A percentile compares a stretch with the other conserved stretches of the same genome.
These are phyloP conservation scores for Lasius platythorax DNA, from an alignment of 2,888 invertebrate species.

Conservation along the genomic window DNA sequence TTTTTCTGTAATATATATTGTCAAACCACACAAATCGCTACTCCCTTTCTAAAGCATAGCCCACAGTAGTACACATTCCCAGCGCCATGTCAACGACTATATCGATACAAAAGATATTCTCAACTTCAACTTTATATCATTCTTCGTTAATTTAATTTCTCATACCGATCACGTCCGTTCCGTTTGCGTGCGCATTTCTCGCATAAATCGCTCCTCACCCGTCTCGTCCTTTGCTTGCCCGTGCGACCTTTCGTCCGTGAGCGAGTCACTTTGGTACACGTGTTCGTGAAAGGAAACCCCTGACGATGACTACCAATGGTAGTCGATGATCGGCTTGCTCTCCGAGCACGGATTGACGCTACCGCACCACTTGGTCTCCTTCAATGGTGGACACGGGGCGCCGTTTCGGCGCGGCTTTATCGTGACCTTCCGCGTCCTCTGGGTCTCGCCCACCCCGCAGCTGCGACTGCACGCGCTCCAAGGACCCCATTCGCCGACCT, in stretches of 20 bases:
- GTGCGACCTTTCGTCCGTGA: conserved; percentile 36
- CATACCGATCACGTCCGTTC: conserved; percentile 6
- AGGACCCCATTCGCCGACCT: conserved; percentile 94
- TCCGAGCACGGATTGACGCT: conserved; percentile 90
- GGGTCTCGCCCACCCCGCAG: conserved; percentile 96
- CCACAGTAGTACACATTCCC: neutral
- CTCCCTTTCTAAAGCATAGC: neutral
- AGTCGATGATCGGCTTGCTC: conserved; percentile 73
- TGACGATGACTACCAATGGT: conserved; percentile 78
- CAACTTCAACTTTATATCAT: neutral
- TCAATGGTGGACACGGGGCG: conserved; percentile 93
- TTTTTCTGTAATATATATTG: conserved; percentile 37
- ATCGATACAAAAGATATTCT: conserved; percentile 41
- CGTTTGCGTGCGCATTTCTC: conserved; percentile 23
- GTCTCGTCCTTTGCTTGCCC: neutral
- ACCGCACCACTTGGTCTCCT: conserved; percentile 96
- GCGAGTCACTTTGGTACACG: conserved; percentile 51
- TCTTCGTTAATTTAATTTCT: conserved; percentile 22
- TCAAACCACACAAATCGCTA: conserved; percentile 27
- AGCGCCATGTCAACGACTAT: neutral
- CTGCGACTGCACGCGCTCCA: conserved; percentile 96
- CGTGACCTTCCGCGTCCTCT: conserved; percentile 92
- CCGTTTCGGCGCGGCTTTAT: conserved; percentile 94
- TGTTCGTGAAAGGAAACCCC: conserved; percentile 57
- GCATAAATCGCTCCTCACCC: conserved; percentile 47